These are phyloP conservation scores for Marmota flaviventris DNA, from an alignment of 2,113 vertebrate genomes.

Conservation along the genomic window DNA sequence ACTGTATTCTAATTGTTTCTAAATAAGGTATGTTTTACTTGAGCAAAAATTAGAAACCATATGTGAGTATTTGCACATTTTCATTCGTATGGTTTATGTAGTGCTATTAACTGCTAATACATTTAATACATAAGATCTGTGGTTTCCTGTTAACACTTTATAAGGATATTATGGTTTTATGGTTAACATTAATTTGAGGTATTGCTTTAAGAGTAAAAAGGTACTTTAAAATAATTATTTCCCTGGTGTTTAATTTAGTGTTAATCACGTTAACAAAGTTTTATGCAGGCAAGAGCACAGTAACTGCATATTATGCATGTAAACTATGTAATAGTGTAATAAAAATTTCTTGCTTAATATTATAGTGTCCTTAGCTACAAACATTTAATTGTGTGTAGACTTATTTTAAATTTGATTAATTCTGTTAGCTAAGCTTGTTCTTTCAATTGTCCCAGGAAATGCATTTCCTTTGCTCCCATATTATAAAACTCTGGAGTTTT, in stretches of 20 bases:
- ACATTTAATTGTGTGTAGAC: not conserved
- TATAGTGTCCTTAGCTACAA: not conserved
- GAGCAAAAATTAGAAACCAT: constrained; percentile 60
- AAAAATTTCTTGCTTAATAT: constrained; percentile 61
- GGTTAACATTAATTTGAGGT: constrained; percentile 59
- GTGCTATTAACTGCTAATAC: constrained; percentile 65
- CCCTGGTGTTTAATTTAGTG: constrained; percentile 67
- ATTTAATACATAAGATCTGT: constrained; percentile 59
- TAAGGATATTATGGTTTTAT: constrained; percentile 69
- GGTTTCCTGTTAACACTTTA: constrained; percentile 70
- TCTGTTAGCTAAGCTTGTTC: not conserved
- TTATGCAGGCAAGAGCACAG: not conserved
- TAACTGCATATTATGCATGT: constrained; percentile 47
- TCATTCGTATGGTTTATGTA: constrained; percentile 63
- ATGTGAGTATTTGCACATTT: constrained; percentile 61
- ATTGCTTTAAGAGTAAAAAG: constrained; percentile 47
- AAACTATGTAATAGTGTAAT: constrained; percentile 40
- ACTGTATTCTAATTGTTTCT: constrained; percentile 58
- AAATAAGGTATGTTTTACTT: constrained; percentile 53
- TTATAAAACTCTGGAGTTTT: constrained; percentile 3
- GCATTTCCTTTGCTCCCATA: not conserved
- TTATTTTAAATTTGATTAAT: constrained; percentile 46
- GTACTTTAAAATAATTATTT: constrained; percentile 69
- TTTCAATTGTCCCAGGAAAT: not conserved
- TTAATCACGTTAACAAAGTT: constrained; percentile 67